These are phyloP conservation scores for Julus scanicus DNA, from an alignment of 2,888 invertebrate species.

Conservation along the genomic window DNA sequence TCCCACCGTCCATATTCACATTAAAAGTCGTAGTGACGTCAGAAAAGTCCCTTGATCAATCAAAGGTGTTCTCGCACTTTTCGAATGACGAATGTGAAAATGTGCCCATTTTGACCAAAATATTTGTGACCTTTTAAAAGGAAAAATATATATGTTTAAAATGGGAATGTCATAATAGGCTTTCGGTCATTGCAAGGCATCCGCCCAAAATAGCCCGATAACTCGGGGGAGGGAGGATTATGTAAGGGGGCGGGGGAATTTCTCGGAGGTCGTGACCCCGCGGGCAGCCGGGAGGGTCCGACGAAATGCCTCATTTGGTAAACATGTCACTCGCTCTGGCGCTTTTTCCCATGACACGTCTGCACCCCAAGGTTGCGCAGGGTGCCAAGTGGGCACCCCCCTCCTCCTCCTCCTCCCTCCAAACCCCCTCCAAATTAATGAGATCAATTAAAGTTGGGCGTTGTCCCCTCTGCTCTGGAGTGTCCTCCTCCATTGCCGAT, in stretches of 20 bases:
- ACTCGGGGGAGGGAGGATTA: background rate
- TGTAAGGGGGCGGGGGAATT: constrained; percentile 20
- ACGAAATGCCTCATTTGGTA: constrained; percentile 25
- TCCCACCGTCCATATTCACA: background rate
- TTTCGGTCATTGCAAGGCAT: too few relatives aligned
- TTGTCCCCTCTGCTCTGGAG: constrained; percentile 49
- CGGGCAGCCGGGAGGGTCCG: background rate
- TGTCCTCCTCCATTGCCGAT: constrained; percentile 41
- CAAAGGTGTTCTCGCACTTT: too few relatives aligned
- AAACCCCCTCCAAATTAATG: constrained; percentile 45
- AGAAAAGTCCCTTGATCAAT: too few relatives aligned
- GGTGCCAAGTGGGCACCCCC: constrained; percentile 26
- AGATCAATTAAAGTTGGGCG: constrained; percentile 56
- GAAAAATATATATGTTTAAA: too few relatives aligned
- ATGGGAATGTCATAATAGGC: too few relatives aligned
- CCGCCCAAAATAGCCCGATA: too few relatives aligned
- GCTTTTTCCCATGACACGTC: constrained; percentile 43
- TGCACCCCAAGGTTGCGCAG: constrained; percentile 37
- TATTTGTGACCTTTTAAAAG: too few relatives aligned
- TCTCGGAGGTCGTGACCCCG: constrained; percentile 5
- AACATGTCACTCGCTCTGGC: constrained; percentile 16
- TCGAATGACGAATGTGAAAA: too few relatives aligned
- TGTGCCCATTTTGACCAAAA: too few relatives aligned
- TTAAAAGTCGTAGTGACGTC: too few relatives aligned
- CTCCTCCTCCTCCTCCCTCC: background rate